Base-by-base conservation (phyloP, 2,113 vertebrate genomes). In the Benitochromis conjunctus region DNA sequence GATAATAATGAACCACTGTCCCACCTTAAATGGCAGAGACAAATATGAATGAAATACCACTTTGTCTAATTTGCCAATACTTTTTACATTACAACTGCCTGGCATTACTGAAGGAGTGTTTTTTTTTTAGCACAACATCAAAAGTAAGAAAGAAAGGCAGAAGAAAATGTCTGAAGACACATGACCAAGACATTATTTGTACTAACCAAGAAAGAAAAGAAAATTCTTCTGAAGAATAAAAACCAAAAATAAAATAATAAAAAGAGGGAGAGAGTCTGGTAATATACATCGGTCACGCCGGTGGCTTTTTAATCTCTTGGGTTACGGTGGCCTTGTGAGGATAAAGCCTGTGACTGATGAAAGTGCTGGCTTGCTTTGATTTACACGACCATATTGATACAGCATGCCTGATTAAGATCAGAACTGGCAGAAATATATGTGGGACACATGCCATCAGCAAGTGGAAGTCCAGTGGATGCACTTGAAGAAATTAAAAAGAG, bases 401-500 rank as follows among this genome's bases (percentile, higher is more conserved):
- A 26, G 83, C 38, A 69, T 13, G 36, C 55, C 64, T 86, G 86
- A 92, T 93, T 87, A 90, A 92, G 91, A 94, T 89, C 9, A 10
- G 57, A 18, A 79, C 31, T 29, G 11, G 60, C 57, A 19, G 76
- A 86, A 91, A 81, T 83, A 90, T 87, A 55, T 6, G 12, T 82
- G 79, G 85, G 86, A 88, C 71, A 86, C 34, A 21, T 89, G 89
- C 84, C 81, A 83, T 62, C 24, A 88, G 74, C 56, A 3, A 71
- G 79, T 26, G n/a, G 38, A 48, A 83, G 88, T 89, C 80, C 77
- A 18, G 56, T 76, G 57, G 86, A 83, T 90, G 89, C 92, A 93
- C 92, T 93, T 92, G 88, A 80, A 91, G 78, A 82, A 93, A 94
- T 94, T 91, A 91, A 91, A 94, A 89, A 79, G 56, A 54, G 19